phyloP scores from a whole-genome alignment of 1,140 invertebrate species.

The Orius insidiosus region DNA sequence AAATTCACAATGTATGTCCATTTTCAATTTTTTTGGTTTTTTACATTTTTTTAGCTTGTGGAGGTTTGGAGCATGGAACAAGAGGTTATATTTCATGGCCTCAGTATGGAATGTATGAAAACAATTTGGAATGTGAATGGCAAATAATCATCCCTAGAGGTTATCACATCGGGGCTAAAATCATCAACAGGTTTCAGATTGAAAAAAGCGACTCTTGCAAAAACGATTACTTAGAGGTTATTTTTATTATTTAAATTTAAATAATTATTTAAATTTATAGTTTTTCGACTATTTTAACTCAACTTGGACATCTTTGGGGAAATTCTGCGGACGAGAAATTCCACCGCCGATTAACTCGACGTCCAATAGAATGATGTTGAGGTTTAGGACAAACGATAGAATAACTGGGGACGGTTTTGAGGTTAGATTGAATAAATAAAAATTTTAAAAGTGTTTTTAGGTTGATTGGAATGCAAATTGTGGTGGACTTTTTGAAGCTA shows the following conservation, averaged over 20 bases:
- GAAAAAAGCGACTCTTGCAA: slow-evolving; percentile 50
- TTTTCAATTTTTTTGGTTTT: slow-evolving; percentile 8
- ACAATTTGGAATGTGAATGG: slow-evolving; percentile 67
- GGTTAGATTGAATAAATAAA: too few species aligned
- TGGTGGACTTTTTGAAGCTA: slow-evolving; percentile 43
- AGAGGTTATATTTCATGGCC: slow-evolving; percentile 32
- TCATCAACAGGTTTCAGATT: slow-evolving; percentile 52
- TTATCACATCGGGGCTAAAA: slow-evolving; percentile 47
- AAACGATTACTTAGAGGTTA: slow-evolving; percentile 65
- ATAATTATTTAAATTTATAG: slow-evolving; percentile 21
- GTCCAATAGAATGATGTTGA: slow-evolving; percentile 42
- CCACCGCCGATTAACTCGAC: slow-evolving; percentile 44
- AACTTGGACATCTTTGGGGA: slow-evolving; percentile 34
- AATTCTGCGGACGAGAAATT: slow-evolving; percentile 51
- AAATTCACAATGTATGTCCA: neutral
- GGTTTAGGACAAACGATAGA: slow-evolving; percentile 47
- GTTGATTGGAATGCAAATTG: slow-evolving; percentile 41
- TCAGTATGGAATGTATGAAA: slow-evolving; percentile 38
- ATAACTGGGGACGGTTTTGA: slow-evolving; percentile 52
- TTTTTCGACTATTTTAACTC: slow-evolving; percentile 31
- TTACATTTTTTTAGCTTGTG: slow-evolving; percentile 28
- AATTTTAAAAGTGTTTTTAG: too few species aligned
- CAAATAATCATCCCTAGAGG: slow-evolving; percentile 43
- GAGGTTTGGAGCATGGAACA: slow-evolving; percentile 32
- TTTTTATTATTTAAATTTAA: too few species aligned